Base-by-base conservation (phyloP, 2,113 vertebrate species). In the Gymnorhina tibicen region DNA sequence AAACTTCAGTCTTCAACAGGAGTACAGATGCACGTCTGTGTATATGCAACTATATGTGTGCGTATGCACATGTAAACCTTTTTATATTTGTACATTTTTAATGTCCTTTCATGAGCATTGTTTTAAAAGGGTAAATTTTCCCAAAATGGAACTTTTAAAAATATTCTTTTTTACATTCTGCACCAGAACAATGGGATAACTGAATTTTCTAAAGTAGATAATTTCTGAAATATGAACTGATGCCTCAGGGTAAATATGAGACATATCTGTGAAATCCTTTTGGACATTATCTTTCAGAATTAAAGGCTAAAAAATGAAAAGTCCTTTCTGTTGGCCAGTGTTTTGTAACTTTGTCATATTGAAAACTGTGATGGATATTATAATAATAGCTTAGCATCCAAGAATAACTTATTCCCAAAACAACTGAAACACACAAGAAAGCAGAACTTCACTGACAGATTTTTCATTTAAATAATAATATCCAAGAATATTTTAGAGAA, bases 211-310 rank as follows among this genome's bases (percentile, higher is more conserved):
- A 11, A 79, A 76, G 50, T 30, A 86, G 53, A 60, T 79, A 82
- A 91, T 94, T 97, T 94, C 76, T 92, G 58, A 83, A 93, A 88
- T 73, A 88, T 49, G 32, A 94, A 62, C 53, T 53, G 55, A 46
- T 62, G 78, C 92, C 58, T 95, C 30, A 49, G 59, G 88, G 63
- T 53, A 93, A 94, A 85, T 66, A 80, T 32, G 41, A 92, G 63
- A 90, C 22, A 28, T 69, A 85, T 72, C 82, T 90, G 68, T 93
- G 88, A 91, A 95, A 94, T 83, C 26, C 72, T 83, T 92, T 94
- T 66, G 70, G 91, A 83, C 22, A 0, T 88, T 93, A 69, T 70
- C 76, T 77, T 83, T 72, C 46, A 80, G 79, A 91, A 92, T n/a
- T 91, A 55, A 95, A 77, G 79, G n/a, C 55, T 69, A 69, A 93